phyloP scores from a whole-genome alignment of 2,113 vertebrate genomes.

The Cnemophilus loriae region DNA sequence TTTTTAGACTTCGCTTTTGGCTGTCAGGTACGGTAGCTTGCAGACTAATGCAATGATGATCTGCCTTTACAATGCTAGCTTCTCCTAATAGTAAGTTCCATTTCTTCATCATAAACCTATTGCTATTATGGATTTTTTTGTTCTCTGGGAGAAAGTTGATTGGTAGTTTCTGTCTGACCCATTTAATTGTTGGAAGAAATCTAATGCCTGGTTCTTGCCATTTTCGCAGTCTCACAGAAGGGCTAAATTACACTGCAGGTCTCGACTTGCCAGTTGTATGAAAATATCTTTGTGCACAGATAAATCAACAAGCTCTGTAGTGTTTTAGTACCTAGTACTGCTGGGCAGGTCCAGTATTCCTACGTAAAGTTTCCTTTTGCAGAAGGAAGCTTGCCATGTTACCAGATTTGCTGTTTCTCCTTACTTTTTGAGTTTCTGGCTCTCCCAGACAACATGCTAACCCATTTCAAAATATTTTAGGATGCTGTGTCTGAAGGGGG shows the following conservation, averaged over 20 bases:
- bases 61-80: background rate
- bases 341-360: background rate
- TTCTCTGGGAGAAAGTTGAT: background rate
- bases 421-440: background rate
- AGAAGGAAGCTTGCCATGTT: background rate
- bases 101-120: background rate
- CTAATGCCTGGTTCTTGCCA: background rate
- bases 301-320: background rate
- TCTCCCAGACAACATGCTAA: background rate
- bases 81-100: background rate
- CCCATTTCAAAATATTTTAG: background rate
- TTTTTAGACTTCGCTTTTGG: background rate
- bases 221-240: slow-evolving; percentile 16
- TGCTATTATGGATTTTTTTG: background rate
- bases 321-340: background rate
- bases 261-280: slow-evolving; percentile 4
- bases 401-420: background rate
- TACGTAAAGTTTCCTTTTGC: background rate
- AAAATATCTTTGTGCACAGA: background rate
- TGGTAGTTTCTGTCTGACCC: background rate
- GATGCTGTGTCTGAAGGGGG: background rate
- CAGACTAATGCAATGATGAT: background rate
- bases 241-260: background rate
- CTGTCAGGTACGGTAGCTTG: background rate
- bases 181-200: slow-evolving; percentile 36